phyloP scores from a whole-genome alignment of 1,140 invertebrate genomes.

The Scaptomyza montana region DNA sequence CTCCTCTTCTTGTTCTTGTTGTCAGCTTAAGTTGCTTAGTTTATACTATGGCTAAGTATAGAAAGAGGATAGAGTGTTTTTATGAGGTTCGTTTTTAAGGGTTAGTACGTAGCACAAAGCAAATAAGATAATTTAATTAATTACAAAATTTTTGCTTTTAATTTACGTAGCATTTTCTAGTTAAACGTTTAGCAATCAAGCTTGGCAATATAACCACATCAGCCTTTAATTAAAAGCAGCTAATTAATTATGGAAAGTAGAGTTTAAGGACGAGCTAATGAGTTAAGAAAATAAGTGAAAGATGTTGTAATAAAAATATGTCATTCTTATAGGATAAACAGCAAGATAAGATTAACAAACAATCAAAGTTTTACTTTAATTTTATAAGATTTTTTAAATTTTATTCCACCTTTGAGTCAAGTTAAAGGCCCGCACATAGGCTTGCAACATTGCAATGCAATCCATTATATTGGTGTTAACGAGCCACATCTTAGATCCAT shows the following conservation, averaged over 20 bases:
- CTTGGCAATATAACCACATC: slow-evolving; percentile 50
- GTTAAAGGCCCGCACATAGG: background rate
- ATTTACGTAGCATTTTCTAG: slow-evolving; percentile 23
- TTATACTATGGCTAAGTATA: background rate
- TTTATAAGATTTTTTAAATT: too few species aligned
- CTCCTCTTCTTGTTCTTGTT: slow-evolving; percentile 11
- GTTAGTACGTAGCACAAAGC: slow-evolving; percentile 48
- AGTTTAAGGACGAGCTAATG: background rate
- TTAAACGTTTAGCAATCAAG: slow-evolving; percentile 51
- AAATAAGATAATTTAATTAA: slow-evolving; percentile 81
- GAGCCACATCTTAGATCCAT: slow-evolving; percentile 39
- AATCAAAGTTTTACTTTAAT: too few species aligned
- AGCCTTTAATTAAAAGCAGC: slow-evolving; percentile 43
- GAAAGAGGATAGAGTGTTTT: background rate
- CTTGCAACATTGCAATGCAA: background rate
- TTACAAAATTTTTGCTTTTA: slow-evolving; percentile 69
- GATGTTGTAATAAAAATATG: too few species aligned
- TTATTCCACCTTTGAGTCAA: slow-evolving; percentile 7
- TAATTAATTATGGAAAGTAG: slow-evolving; percentile 14
- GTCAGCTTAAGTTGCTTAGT: background rate
- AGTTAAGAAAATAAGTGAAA: background rate
- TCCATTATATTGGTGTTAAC: slow-evolving; percentile 3
- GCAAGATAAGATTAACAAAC: too few species aligned
- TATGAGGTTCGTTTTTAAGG: slow-evolving; percentile 5
- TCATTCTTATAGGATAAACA: too few species aligned